phyloP scores from a whole-genome alignment of 2,888 invertebrate species.

The Drosophila monieri region DNA sequence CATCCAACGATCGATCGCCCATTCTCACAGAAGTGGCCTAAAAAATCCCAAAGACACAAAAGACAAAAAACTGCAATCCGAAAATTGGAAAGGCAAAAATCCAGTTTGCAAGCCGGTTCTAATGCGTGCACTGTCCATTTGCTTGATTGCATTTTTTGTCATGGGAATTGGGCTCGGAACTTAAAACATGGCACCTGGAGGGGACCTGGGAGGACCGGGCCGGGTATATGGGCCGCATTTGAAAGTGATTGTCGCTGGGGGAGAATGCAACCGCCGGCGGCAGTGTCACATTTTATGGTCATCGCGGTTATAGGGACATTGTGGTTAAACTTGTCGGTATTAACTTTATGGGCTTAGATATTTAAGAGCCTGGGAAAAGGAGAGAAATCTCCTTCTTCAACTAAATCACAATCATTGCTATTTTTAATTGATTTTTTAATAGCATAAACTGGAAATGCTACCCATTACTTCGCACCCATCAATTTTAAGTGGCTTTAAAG shows the following conservation, averaged over 20 bases:
- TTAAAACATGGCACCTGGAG: conserved; percentile 1
- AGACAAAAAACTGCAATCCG: conserved; percentile 24
- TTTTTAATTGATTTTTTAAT: neutral
- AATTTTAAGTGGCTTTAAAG: conserved; percentile 17
- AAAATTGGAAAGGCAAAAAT: conserved; percentile 68
- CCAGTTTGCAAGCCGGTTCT: conserved; percentile 69
- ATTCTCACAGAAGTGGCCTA: conserved; percentile 53
- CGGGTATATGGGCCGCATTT: conserved; percentile 68
- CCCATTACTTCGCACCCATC: neutral
- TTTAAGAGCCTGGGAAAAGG: neutral
- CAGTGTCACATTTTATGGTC: conserved; percentile 19
- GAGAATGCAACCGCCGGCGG: conserved; percentile 24
- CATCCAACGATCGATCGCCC: conserved; percentile 31
- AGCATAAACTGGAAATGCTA: neutral
- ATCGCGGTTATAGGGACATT: neutral
- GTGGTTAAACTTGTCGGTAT: conserved; percentile 10
- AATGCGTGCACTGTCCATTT: conserved; percentile 66
- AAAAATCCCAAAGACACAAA: conserved; percentile 20
- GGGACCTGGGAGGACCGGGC: conserved; percentile 5
- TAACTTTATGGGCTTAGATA: neutral
- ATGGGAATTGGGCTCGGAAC: conserved; percentile 39
- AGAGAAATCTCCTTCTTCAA: neutral
- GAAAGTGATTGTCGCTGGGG: conserved; percentile 69
- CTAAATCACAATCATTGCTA: neutral
- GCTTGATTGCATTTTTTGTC: conserved; percentile 13